phyloP scores from a whole-genome alignment of 2,797 vertebrate species.

The Acanthurus leucopareius region DNA sequence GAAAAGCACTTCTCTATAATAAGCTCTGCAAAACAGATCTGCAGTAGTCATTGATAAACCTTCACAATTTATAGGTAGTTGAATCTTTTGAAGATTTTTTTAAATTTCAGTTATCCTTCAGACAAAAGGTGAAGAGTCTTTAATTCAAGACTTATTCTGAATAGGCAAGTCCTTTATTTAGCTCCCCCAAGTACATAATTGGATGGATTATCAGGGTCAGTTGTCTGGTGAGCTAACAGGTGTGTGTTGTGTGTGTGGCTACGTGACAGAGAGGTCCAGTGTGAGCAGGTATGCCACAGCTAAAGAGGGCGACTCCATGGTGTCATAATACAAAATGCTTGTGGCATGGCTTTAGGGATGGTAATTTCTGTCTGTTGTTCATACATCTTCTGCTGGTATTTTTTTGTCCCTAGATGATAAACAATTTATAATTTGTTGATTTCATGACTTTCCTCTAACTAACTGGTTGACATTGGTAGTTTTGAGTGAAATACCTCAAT shows the following conservation, averaged over 20 bases:
- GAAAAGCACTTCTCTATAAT: too few species aligned
- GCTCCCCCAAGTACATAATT: slow-evolving; percentile 67
- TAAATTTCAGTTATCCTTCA: too few species aligned
- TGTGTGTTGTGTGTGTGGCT: slow-evolving; percentile 8
- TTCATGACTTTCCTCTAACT: too few species aligned
- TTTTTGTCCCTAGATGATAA: background rate
- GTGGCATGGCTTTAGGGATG: background rate
- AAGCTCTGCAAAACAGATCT: too few species aligned
- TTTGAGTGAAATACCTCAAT: too few species aligned
- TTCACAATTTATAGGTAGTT: too few species aligned
- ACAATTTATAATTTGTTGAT: background rate
- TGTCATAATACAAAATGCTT: background rate
- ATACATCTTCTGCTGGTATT: too few species aligned
- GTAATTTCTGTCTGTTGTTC: too few species aligned
- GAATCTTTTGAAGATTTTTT: too few species aligned
- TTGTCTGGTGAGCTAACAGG: slow-evolving; percentile 24
- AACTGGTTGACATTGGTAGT: too few species aligned
- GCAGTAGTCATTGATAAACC: too few species aligned
- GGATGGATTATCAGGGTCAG: slow-evolving; percentile 54
- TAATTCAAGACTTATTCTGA: background rate
- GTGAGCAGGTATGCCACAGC: slow-evolving; percentile 29
- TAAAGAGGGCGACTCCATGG: slow-evolving; percentile 29
- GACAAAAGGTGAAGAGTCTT: too few species aligned
- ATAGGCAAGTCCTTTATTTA: slow-evolving; percentile 54
- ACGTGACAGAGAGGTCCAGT: slow-evolving; percentile 22